Conservation (phyloP, 1,140 invertebrate species). For the Megalonaias nervosa region DNA sequence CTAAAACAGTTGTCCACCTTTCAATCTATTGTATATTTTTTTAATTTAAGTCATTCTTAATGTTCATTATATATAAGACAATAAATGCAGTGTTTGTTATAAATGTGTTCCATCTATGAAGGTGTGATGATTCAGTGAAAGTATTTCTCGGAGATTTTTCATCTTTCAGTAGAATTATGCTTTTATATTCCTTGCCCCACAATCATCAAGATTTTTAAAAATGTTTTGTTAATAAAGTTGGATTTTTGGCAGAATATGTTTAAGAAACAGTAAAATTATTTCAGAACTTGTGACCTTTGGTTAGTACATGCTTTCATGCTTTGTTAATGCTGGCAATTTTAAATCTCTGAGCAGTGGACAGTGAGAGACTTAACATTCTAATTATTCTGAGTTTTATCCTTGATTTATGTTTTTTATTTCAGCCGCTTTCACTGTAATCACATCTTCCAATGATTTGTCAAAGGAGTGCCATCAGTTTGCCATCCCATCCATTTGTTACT, state of each 20-base stretch:
- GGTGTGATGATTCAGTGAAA: no score
- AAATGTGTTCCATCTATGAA: no score
- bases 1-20: no score
- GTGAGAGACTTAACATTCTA: not conserved
- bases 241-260: not conserved
- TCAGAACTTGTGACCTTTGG: not conserved
- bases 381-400: constrained; percentile 1
- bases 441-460: constrained; percentile 77
- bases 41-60: no score
- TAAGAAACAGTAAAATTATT: not conserved
- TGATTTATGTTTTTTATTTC: constrained; percentile 49
- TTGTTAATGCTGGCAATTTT: not conserved
- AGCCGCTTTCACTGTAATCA: constrained; percentile 88
- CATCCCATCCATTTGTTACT: constrained; percentile 88
- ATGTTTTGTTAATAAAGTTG: not conserved
- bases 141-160: no score
- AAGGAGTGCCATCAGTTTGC: constrained; percentile 72
- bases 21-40: no score
- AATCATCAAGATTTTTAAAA: not conserved
- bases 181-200: no score
- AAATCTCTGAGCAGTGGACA: not conserved
- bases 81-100: no score
- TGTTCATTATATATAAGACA: no score
- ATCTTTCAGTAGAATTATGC: no score
- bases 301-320: not conserved